Conservation (phyloP, 2,888 invertebrate species). For the Nemotelus nigrinus region DNA sequence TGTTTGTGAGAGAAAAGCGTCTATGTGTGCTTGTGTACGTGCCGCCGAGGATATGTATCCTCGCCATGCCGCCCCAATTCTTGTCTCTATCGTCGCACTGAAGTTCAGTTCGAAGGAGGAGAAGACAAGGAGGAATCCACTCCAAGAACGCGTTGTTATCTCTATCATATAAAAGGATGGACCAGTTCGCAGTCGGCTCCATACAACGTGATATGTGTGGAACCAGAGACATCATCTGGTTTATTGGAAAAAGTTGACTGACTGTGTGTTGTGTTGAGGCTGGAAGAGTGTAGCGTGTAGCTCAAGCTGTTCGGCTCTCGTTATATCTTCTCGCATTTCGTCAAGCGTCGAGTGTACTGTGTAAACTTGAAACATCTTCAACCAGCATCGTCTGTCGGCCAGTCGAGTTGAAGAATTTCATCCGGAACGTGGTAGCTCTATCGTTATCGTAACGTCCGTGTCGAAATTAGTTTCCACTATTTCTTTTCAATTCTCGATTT, state of each 20-base stretch:
- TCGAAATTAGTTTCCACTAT: neutral
- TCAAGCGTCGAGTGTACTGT: neutral
- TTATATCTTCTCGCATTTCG: constrained; percentile 9
- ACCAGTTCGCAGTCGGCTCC: neutral
- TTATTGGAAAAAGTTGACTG: neutral
- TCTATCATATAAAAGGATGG: constrained; percentile 19
- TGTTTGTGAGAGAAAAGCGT: neutral
- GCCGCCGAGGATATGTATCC: neutral
- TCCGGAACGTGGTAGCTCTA: constrained; percentile 34
- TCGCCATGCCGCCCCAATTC: neutral
- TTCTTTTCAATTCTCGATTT: neutral
- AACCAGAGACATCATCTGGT: neutral
- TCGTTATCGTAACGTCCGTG: no score
- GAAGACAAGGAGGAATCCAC: neutral
- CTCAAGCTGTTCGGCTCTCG: neutral
- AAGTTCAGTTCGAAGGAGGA: neutral
- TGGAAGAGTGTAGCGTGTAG: constrained; percentile 2
- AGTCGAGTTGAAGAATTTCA: constrained; percentile 47
- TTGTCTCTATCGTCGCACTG: neutral
- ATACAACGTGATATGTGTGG: constrained; percentile 2
- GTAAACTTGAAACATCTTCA: constrained; percentile 14
- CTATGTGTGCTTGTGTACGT: neutral
- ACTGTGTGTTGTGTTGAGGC: neutral
- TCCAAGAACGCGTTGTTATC: neutral
- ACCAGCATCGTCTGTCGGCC: constrained; percentile 2